phyloP scores from a whole-genome alignment of 2,113 vertebrate genomes.

The Prionailurus viverrinus region DNA sequence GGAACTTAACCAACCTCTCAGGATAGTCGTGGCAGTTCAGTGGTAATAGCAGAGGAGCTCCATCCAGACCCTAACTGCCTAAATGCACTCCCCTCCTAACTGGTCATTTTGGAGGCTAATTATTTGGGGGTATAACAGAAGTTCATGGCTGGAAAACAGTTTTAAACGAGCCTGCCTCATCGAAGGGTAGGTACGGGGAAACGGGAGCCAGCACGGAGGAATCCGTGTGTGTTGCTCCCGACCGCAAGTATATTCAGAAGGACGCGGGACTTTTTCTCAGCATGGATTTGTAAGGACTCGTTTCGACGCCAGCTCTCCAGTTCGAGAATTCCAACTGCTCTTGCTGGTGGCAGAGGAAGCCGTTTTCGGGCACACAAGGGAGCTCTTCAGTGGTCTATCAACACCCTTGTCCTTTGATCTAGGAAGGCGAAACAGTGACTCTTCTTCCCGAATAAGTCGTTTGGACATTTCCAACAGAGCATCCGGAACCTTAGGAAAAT shows the following conservation, averaged over 20 bases:
- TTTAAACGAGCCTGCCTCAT: too few species aligned
- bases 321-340: not conserved
- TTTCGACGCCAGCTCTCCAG: not conserved
- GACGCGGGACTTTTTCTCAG: not conserved
- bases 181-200: not conserved
- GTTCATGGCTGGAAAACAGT: not conserved
- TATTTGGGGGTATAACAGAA: not conserved
- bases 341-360: not conserved
- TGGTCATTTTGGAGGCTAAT: not conserved
- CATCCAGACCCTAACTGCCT: not conserved
- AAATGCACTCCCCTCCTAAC: too few species aligned
- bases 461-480: not conserved
- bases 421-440: not conserved
- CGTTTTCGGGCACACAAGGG: not conserved
- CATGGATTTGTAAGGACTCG: not conserved
- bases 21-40: not conserved
- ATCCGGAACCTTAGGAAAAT: not conserved
- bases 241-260: not conserved
- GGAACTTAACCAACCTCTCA: not conserved
- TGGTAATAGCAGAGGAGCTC: accelerated
- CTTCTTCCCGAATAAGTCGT: not conserved
- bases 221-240: not conserved
- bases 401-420: not conserved
- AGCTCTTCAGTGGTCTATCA: not conserved
- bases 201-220: not conserved